Evolutionary conservation across 2,888 invertebrate genomes (phyloP).

Genomic region (Agrochola lychnidis): DNA sequence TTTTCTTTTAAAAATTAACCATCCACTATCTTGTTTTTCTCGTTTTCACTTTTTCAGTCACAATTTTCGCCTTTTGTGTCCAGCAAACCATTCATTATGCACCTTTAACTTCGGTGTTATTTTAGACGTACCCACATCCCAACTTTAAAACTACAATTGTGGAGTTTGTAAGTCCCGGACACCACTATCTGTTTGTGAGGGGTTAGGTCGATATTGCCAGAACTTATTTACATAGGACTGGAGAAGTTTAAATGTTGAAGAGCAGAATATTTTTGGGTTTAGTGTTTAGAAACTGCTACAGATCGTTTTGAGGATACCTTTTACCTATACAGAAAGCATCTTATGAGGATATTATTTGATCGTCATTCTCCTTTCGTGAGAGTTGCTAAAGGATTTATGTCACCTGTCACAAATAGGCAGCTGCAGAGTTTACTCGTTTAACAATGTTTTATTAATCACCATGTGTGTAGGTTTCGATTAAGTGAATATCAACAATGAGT

Average conservation of each 20-base stretch:
- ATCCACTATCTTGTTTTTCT: neutral
- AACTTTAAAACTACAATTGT: conserved; percentile 9
- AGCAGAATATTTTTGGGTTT: conserved; percentile 19
- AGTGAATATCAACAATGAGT: neutral
- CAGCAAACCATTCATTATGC: conserved; percentile 13
- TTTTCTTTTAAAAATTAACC: neutral
- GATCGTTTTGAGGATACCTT: neutral
- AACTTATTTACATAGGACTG: conserved; percentile 46
- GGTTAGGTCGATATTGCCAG: conserved; percentile 9
- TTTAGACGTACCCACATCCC: neutral
- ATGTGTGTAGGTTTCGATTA: neutral
- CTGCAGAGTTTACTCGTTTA: neutral
- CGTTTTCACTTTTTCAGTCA: neutral
- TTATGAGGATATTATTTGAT: neutral
- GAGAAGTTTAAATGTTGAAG: conserved; percentile 36
- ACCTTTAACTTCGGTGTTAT: neutral
- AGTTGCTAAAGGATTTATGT: neutral
- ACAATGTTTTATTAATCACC: neutral
- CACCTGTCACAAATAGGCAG: neutral
- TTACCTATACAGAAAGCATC: neutral
- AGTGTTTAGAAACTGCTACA: conserved; percentile 25
- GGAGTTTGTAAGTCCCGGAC: conserved; percentile 3
- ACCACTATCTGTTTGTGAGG: conserved; percentile 2
- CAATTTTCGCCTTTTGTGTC: conserved; percentile 4
- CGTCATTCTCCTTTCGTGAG: neutral